Conservation (phyloP, 2,113 vertebrate species). For the Pituophis catenifer region DNA sequence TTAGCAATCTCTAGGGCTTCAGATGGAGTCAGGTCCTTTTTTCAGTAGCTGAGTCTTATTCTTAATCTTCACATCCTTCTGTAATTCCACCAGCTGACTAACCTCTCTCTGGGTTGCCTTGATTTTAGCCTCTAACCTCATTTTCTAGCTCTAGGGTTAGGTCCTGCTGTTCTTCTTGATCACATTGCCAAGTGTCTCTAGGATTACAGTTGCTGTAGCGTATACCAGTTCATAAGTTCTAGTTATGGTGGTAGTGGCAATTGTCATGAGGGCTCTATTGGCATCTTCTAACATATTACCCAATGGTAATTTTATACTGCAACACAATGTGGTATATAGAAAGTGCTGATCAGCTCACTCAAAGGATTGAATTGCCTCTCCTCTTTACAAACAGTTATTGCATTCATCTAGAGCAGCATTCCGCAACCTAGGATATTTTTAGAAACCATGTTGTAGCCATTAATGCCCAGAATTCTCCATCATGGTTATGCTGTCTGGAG, state of each 20-base stretch:
- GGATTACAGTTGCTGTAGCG: background rate
- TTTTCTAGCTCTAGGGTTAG: background rate
- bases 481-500: background rate
- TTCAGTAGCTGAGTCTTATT: no score
- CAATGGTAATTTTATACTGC: background rate
- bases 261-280: background rate
- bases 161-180: background rate
- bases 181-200: background rate
- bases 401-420: background rate
- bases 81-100: no score
- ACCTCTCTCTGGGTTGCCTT: background rate
- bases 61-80: no score
- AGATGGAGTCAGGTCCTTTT: no score
- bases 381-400: background rate
- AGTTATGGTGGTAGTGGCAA: background rate
- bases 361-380: background rate
- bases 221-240: background rate
- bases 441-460: background rate
- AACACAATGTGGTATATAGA: background rate
- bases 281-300: background rate
- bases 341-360: background rate
- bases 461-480: background rate
- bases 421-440: background rate
- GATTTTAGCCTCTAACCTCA: background rate
- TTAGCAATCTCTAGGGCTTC: no score